phyloP scores from a whole-genome alignment of 2,797 vertebrate genomes.

The Chaetodon trifasciatus region DNA sequence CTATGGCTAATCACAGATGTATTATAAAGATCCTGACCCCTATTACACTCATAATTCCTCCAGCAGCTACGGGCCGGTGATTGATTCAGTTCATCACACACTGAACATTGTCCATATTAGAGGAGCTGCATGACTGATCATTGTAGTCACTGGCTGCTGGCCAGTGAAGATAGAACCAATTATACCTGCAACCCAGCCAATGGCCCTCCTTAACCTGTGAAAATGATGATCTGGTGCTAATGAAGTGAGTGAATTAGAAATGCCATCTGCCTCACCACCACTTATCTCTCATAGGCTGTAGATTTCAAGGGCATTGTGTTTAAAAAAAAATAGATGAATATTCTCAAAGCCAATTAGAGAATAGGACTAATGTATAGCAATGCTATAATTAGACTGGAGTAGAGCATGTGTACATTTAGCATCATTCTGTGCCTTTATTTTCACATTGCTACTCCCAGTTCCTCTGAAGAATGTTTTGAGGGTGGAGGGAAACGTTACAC shows the following conservation, averaged over 20 bases:
- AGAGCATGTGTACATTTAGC: constrained; percentile 26
- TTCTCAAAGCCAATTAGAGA: constrained; percentile 36
- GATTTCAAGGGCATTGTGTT: constrained; percentile 65
- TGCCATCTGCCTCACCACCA: constrained; percentile 68
- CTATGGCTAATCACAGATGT: constrained; percentile 60
- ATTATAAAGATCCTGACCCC: constrained; percentile 65
- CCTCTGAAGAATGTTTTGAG: constrained; percentile 23
- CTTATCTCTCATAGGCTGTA: constrained; percentile 42
- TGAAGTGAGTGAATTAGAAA: constrained; percentile 78
- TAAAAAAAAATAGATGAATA: constrained; percentile 25
- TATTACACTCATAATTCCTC: constrained; percentile 66
- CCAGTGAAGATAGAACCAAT: constrained; percentile 75
- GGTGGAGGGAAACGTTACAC: background rate
- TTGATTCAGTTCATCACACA: constrained; percentile 74
- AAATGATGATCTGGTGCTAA: constrained; percentile 80
- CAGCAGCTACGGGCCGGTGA: constrained; percentile 57
- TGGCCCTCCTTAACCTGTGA: constrained; percentile 77
- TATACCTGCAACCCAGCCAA: constrained; percentile 71
- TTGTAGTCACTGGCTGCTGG: constrained; percentile 64
- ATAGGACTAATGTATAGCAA: constrained; percentile 18
- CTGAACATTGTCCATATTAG: constrained; percentile 70
- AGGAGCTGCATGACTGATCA: constrained; percentile 73
- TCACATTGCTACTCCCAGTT: constrained; percentile 24
- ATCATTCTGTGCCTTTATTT: constrained; percentile 13
- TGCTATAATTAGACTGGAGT: constrained; percentile 35